Evolutionary conservation across 2,797 vertebrate species (phyloP), one percentile per base, ranked within the genome.

Genomic region (Neosalanx taihuensis): DNA sequence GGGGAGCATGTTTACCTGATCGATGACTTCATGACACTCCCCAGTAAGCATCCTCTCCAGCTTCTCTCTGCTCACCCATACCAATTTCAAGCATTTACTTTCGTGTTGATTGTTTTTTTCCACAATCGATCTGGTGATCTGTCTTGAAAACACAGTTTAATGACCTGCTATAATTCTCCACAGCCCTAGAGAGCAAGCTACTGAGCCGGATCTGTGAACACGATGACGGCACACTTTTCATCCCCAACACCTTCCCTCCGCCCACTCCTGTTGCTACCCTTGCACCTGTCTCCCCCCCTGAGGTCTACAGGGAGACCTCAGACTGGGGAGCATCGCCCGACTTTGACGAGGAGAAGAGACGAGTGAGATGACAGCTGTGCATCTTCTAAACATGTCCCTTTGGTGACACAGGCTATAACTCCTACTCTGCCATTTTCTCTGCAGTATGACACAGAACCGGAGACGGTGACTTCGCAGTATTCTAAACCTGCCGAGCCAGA

Each of bases 161-260:
- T 12, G 10, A 41, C 37, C 37, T 41, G 2, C 10, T 41, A 3
- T 41, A 7, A 7, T 33, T n/a, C 69, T 7, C 0, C 29, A 9
- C 88, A 91, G 94, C 79, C 61, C 88, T 96, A 85, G 94, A 95
- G 85, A 83, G 76, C 74, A 85, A 87, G 59, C 76, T 96, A 30
- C 89, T 96, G 72, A 89, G 83, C 85, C 90, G 79, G 82, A 93
- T 95, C 71, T 97, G 94, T 86, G 89, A 93, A 46, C 85, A 72
- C 0, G 79, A 90, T 6, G 84, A 90, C 33, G 72, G 84, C 13
- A 35, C 77, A 30, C 78, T 87, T 10, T 83, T 88, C 30, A 59
- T 74, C 53, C 81, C 91, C 53, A 78, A 84, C 75, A 72, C 82
- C 18, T 23, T 79, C 3, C 76, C 79, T 72, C 87, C 82, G 13